Base-by-base conservation (phyloP, 92 coral and sea anemone genomes). In the Diadumene lineata region DNA sequence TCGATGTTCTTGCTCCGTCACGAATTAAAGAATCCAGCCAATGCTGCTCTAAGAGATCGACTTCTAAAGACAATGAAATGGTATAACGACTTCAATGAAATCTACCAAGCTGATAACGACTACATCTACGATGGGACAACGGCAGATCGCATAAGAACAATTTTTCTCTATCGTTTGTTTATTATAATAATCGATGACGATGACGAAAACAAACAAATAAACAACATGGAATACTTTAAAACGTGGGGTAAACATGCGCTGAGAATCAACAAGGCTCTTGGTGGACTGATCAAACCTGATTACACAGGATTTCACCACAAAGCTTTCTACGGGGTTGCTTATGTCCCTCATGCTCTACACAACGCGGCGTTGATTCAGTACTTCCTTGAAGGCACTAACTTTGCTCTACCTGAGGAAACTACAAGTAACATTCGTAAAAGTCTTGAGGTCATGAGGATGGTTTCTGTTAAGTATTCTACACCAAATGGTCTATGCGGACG, bases 21-120 rank as follows among this genome's bases (percentile, higher is more conserved):
- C 4, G 31, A 2, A 1, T 15, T 58, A 22, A 58, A 31, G 26
- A 11, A 1, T 18, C 30, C 22, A 25, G 7, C 64, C 1, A n/a
- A n/a, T n/a, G n/a, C n/a, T n/a, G 64, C 22, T 0, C 64, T 58
- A 1, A 22, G 22, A 1, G 7, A 25, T 10, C 6, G 31, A 3
- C 31, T 58, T 15, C 22, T 58, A 31, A 11, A 26, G 15, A 31
- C 64, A 1, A 58, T 58, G 64, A 82, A 72, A 75, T 86, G 96
- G 96, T 89, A 86, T 57, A 75, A 71, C 69, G 84, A 82, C 62
- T 82, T 89, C 43, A 87, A 90, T 11, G 96, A 86, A 56, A 80
- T 90, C 1, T 83, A 90, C 69, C 92, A 90, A 58, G 11, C 34
- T 0, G 76, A 71, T 22, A 17, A 18, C 7, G 44, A 71, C 23